Evolutionary conservation across 2,113 vertebrate genomes (phyloP).

Genomic region (Dissostichus mawsoni): DNA sequence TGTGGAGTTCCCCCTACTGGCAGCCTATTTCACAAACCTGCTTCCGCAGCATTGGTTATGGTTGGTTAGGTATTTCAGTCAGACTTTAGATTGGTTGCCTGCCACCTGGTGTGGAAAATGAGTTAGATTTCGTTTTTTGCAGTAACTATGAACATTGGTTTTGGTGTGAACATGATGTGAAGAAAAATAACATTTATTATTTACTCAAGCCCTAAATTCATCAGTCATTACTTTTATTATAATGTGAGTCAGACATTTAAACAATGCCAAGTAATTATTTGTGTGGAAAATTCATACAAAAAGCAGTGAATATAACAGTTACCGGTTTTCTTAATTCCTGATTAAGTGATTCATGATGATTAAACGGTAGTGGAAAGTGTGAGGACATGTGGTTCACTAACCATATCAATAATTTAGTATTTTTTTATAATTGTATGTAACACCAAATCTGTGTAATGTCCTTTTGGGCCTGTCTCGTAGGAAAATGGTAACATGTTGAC

Average conservation of each 20-base stretch:
- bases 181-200: no score
- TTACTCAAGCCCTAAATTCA: no score
- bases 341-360: not conserved
- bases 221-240: no score
- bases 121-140: no score
- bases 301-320: not conserved
- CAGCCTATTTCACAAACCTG: no score
- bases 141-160: no score
- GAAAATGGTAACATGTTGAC: not conserved
- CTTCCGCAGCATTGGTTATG: no score
- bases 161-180: no score
- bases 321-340: not conserved
- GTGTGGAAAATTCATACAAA: conserved; percentile 4
- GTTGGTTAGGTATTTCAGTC: no score
- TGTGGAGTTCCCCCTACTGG: not conserved
- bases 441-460: not conserved
- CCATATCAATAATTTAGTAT: not conserved
- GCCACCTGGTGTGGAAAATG: no score
- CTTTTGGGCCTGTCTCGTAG: not conserved
- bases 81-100: no score
- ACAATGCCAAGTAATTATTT: not conserved
- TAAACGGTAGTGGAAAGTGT: conserved; percentile 8
- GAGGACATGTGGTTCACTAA: not conserved
- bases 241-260: not conserved
- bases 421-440: conserved; percentile 8